phyloP scores from a whole-genome alignment of 2,797 vertebrate genomes.

The Momotus momota region DNA sequence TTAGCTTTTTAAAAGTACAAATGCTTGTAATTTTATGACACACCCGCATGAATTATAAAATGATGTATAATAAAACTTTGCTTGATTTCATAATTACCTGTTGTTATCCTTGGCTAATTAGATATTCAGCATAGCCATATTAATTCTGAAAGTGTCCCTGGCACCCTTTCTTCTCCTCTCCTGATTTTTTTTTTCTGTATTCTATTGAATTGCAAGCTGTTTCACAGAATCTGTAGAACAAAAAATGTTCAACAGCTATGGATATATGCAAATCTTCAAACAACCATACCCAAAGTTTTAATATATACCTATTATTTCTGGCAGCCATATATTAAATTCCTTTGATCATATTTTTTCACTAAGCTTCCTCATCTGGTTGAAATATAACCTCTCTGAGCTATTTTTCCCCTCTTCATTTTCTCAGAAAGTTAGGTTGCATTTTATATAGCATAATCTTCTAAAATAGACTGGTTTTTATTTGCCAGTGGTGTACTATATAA shows the following conservation, averaged over 20 bases:
- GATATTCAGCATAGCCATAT: conserved; percentile 34
- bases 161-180: not conserved
- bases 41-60: conserved; percentile 56
- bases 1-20: conserved; percentile 53
- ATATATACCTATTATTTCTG: conserved; percentile 36
- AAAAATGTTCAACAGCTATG: not conserved
- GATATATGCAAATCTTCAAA: conserved; percentile 5
- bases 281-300: not conserved
- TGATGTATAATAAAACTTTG: conserved; percentile 40
- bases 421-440: not conserved
- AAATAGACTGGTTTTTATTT: not conserved
- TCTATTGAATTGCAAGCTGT: not conserved
- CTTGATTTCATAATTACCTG: conserved; percentile 64
- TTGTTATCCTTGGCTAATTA: conserved; percentile 60
- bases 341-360: conserved; percentile 45
- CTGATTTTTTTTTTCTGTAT: not conserved
- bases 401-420: not conserved
- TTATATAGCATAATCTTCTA: not conserved
- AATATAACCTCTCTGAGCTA: not conserved
- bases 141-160: conserved; percentile 2
- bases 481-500: not conserved
- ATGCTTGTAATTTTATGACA: conserved; percentile 53
- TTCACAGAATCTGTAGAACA: not conserved
- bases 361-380: not conserved
- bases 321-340: not conserved